A percentile compares a stretch with the other conserved stretches of the same genome.
Evolutionary conservation across 2,888 invertebrate genomes (phyloP).

Genomic region (Sceliomorpha sp.): DNA sequence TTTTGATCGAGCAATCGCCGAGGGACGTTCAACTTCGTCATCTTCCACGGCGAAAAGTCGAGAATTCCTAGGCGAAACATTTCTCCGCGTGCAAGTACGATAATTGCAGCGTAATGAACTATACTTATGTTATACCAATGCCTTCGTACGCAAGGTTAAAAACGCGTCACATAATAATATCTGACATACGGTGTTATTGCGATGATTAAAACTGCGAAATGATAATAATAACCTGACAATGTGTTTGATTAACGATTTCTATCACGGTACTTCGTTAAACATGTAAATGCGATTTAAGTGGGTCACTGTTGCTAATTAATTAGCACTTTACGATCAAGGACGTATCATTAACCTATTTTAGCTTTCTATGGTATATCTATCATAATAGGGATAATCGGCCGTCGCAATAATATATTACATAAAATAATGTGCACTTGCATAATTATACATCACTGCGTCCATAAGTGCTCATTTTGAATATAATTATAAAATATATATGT

Average conservation of each 20-base stretch:
- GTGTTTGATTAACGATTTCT: conserved; percentile 45
- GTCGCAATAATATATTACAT: too few species aligned
- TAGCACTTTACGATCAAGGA: conserved; percentile 6
- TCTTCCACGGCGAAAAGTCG: too few species aligned
- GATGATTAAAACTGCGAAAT: conserved; percentile 34
- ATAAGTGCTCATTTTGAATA: too few species aligned
- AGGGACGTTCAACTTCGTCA: too few species aligned
- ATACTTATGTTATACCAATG: conserved; percentile 27
- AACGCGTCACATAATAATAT: conserved; percentile 51
- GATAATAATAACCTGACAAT: conserved; percentile 46
- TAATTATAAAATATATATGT: too few species aligned
- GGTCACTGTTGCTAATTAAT: conserved; percentile 22
- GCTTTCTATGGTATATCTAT: conserved; percentile 19
- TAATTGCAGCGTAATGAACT: conserved; percentile 49
- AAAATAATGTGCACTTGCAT: too few species aligned
- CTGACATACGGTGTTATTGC: conserved; percentile 43
- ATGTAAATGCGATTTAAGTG: conserved; percentile 32
- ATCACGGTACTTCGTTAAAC: conserved; percentile 18
- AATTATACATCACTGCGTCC: too few species aligned
- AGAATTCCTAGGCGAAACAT: too few species aligned
- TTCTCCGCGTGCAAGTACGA: conserved; percentile 32
- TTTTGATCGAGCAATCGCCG: too few species aligned
- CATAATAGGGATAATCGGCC: too few species aligned
- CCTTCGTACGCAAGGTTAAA: conserved; percentile 42
- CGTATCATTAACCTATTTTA: conserved; percentile 23